Evolutionary conservation across 2,888 invertebrate genomes (phyloP).

Genomic region (Tinea semifulvella): DNA sequence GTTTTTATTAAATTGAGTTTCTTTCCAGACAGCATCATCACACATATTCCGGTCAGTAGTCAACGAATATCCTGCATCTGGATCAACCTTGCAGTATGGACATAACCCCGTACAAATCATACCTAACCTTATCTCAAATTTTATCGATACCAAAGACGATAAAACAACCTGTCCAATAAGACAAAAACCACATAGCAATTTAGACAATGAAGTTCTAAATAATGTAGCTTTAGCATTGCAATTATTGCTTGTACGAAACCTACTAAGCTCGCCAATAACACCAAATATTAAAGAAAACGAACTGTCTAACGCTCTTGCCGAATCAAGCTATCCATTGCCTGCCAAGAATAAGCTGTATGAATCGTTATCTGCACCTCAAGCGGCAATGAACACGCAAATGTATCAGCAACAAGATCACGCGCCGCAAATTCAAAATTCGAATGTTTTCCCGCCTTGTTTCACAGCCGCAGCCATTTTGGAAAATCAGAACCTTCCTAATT

Average conservation of each 20-base stretch:
- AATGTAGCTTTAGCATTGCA: slow-evolving; percentile 2
- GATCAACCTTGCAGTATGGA: not conserved
- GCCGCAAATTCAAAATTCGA: not conserved
- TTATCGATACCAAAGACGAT: not conserved
- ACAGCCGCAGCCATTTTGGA: not conserved
- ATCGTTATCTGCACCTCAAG: not conserved
- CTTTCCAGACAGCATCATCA: not conserved
- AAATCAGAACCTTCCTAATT: not conserved
- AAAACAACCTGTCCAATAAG: not conserved
- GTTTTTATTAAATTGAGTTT: not conserved
- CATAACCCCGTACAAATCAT: not conserved
- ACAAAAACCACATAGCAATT: not conserved
- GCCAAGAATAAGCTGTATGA: not conserved
- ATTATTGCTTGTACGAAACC: not conserved
- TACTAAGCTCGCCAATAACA: not conserved
- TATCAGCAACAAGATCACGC: not conserved
- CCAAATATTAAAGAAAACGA: not conserved
- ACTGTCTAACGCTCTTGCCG: not conserved
- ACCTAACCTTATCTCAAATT: not conserved
- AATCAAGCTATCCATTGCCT: not conserved
- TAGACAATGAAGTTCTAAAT: slow-evolving; percentile 2
- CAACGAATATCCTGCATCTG: not conserved
- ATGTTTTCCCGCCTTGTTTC: not conserved
- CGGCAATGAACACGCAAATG: not conserved
- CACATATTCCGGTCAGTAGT: not conserved